Conservation (phyloP, 2,888 invertebrate genomes). For the Theretra japonica region DNA sequence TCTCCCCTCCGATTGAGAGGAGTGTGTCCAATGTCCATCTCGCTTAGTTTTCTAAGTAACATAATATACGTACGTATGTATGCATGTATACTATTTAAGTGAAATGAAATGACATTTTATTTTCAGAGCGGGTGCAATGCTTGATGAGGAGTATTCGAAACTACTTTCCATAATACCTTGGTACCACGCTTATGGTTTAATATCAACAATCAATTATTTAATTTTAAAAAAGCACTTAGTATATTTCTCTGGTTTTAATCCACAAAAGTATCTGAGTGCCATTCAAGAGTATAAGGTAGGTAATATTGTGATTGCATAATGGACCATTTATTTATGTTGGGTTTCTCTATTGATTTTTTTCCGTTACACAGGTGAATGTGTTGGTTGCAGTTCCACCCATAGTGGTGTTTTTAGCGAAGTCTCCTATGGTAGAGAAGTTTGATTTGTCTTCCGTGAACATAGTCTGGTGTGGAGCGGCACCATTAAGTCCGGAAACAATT, state of each 20-base stretch:
- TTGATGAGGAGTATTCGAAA: conserved; percentile 19
- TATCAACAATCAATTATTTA: conserved; percentile 84
- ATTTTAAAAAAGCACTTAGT: conserved; percentile 75
- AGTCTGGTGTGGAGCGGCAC: conserved; percentile 69
- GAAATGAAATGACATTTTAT: background rate
- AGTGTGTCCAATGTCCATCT: too few species aligned
- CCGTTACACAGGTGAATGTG: conserved; percentile 50
- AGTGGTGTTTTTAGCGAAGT: conserved; percentile 67
- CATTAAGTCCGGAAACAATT: conserved; percentile 64
- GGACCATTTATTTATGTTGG: background rate
- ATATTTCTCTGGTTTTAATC: conserved; percentile 87
- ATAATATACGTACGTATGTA: too few species aligned
- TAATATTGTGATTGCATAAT: background rate
- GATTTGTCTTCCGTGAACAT: conserved; percentile 62
- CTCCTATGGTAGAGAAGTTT: conserved; percentile 60
- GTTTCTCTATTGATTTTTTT: background rate
- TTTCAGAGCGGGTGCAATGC: conserved; percentile 27
- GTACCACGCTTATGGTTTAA: conserved; percentile 91
- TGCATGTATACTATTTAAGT: background rate
- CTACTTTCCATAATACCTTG: conserved; percentile 89
- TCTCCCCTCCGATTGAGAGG: too few species aligned
- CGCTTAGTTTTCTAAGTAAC: too few species aligned
- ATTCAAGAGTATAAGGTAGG: conserved; percentile 86
- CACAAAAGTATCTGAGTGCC: conserved; percentile 85
- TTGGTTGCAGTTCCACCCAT: conserved; percentile 67